Evolutionary conservation across 2,113 vertebrate species (phyloP), one percentile per base, ranked within the genome.

Genomic region (Pelvicachromis taeniatus): DNA sequence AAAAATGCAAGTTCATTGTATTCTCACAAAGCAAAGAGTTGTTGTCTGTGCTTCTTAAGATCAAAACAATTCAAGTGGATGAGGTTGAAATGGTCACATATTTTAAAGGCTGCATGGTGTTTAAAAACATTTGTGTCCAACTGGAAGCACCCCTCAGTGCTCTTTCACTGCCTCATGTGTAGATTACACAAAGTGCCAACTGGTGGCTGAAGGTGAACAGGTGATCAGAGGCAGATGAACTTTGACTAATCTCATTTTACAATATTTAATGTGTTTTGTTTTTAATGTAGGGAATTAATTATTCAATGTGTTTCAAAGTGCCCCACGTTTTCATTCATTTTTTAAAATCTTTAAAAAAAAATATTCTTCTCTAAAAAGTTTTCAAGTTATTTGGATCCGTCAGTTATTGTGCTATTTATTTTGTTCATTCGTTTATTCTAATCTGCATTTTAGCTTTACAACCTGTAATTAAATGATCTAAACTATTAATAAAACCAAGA

Each of bases 181-280:
- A 5, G 19, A 5, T 9, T 1, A 53, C 9, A 53, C 2, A 3
- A 53, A n/a, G 50, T 9, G 10, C 19, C 19, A 53, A 19, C 0
- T 53, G 2, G 50, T 52, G 50, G 50, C 4, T n/a, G 50, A n/a
- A 53, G 50, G 9, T 10, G 50, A 53, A 5, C 50, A 52, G 19
- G 50, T n/a, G 19, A 53, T n/a, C 4, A 9, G 50, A 53, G 50
- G 50, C 50, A 53, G 50, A n/a, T 53, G 10, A n/a, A 53, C 9
- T n/a, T 53, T 0, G 19, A 53, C 0, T 53, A n/a, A n/a, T 4
- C 19, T 0, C n/a, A 53, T 53, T 53, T 53, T 53, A 53, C 19
- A 53, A n/a, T n/a, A n/a, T 10, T 53, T n/a, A n/a, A 53, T 53
- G 0, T n/a, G 19, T 1, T 53, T 53, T n/a, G n/a, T 26, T 17